Percentiles rank a stretch among this genome's conserved stretches.
These are phyloP conservation scores for Siniperca knerii DNA, from an alignment of 2,113 vertebrate genomes.

Conservation along the genomic window DNA sequence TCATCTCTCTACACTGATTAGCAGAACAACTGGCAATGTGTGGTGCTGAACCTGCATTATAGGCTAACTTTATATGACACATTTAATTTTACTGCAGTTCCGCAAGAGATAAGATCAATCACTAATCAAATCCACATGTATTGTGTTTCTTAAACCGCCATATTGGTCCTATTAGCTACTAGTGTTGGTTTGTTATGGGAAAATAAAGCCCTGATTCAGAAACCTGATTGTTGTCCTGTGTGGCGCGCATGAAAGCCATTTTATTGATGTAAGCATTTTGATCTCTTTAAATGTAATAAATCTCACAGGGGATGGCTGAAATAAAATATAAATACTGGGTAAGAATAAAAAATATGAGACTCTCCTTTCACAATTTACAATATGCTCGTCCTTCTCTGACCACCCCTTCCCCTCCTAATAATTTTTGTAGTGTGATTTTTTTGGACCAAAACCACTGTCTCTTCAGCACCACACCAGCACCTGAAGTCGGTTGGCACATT, in stretches of 20 bases:
- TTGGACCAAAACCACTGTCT: slow-evolving; percentile 22
- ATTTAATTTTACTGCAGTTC: not conserved
- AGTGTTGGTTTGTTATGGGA: not conserved
- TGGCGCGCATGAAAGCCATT: not conserved
- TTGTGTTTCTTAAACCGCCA: not conserved
- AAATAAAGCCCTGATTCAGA: not conserved
- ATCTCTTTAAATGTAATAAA: not conserved
- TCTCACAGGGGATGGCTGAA: not conserved
- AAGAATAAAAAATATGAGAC: not conserved
- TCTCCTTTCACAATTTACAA: not conserved
- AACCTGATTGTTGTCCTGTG: not conserved
- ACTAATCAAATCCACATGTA: not conserved
- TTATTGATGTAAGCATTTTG: not conserved
- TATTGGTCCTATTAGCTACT: not conserved
- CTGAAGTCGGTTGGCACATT: slow-evolving; percentile 46
- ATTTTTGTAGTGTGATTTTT: not conserved
- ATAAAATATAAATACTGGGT: not conserved
- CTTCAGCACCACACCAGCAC: slow-evolving; percentile 18
- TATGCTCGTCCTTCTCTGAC: not conserved
- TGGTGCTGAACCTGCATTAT: not conserved
- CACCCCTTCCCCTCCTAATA: not conserved
- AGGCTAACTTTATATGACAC: not conserved
- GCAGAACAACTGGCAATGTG: not conserved
- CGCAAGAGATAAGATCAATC: not conserved
- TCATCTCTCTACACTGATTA: not conserved